Base-by-base conservation (phyloP, 2,888 invertebrate species). In the Strigamia maritima region DNA sequence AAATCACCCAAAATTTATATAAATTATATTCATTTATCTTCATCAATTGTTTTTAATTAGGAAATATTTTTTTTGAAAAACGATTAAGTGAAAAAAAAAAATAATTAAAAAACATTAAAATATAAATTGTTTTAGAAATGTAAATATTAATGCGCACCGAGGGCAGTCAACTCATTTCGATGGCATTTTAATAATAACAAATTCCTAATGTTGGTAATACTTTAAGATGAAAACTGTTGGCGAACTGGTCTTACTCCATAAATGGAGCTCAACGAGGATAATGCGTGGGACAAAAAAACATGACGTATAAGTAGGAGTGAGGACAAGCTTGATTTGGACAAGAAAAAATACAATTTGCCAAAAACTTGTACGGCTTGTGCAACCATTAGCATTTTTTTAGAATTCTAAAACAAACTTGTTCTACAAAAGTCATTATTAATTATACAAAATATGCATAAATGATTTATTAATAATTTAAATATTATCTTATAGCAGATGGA, bases 191-290 rank as follows among this genome's bases (percentile, higher is more conserved):
- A 49, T 49, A 65, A 24, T 22, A 65, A 19, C 60, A 70, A 70
- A 70, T 28, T 70, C 70, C 28, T 26, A 26, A 26, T 70, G 70
- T 26, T 28, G 70, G 28, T 28, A 26, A 28, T 28, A 26, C 70
- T 70, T 70, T 70, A 70, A 70, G 70, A 70, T 26, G 70, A 26
- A 70, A 70, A 70, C 7, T 70, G 70, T 70, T 70, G 70, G 70
- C 70, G 70, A 70, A 70, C 70, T 70, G 70, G 70, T 70, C 70
- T 70, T 70, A 70, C 70, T 70, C 70, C 70, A 70, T 70, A 70
- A 70, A 70, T 70, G 70, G 54, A 10, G 28, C 28, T 70, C 70
- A 70, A 70, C 70, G 70, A 70, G 70, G 70, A 70, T 70, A 70
- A 28, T 26, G 70, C 70, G 70, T 70, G 70, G 70, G 70, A 70